Evolutionary conservation across 1,140 invertebrate genomes (phyloP).

Genomic region (Agrypnia vestita): DNA sequence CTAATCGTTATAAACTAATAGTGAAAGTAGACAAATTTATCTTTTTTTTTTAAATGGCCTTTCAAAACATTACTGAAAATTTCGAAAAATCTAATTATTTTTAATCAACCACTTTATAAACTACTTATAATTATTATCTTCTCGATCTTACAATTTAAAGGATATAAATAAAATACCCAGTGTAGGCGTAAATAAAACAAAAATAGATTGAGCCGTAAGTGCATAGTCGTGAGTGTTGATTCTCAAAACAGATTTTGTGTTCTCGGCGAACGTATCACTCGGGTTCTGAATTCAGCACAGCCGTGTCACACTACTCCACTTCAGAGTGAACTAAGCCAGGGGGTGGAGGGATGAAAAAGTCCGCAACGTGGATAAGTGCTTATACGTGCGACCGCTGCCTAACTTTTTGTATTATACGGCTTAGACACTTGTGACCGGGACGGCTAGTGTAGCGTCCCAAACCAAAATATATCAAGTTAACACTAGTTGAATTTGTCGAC

Average conservation of each 20-base stretch:
- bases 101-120: no score
- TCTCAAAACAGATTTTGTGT: conserved; percentile 33
- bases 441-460: conserved; percentile 8
- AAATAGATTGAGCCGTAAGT: no score
- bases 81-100: no score
- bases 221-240: conserved; percentile 2
- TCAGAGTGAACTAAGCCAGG: conserved; percentile 41
- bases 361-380: conserved; percentile 45
- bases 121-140: no score
- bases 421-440: conserved; percentile 17
- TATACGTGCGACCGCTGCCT: conserved; percentile 40
- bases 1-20: no score
- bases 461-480: conserved; percentile 18
- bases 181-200: no score
- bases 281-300: conserved; percentile 28
- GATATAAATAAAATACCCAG: no score
- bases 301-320: conserved; percentile 35
- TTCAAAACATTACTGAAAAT: no score
- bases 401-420: conserved; percentile 36
- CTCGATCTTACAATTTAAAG: no score
- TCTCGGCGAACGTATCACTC: conserved; percentile 13
- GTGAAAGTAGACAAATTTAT: no score
- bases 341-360: conserved; percentile 50
- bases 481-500: neutral
- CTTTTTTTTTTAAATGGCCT: no score